Conservation (phyloP, 1,140 invertebrate species). For the Procambarus clarkii region DNA sequence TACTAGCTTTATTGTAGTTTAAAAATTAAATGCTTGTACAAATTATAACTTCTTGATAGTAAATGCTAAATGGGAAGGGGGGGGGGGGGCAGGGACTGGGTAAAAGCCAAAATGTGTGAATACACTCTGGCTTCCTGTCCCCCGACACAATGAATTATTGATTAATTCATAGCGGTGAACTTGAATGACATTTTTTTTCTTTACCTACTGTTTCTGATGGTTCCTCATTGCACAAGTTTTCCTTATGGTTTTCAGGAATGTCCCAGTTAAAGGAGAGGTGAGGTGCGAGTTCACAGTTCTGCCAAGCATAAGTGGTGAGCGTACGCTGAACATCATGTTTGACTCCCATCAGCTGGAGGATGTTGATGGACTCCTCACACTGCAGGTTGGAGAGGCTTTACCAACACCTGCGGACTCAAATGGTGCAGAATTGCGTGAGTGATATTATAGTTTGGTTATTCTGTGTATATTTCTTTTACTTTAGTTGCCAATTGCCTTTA, state of each 20-base stretch:
- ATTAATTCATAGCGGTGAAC: no score
- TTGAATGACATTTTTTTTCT: no score
- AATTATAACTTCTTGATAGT: no score
- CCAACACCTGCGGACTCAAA: neutral
- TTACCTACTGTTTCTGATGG: neutral
- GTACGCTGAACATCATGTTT: slow-evolving; percentile 88
- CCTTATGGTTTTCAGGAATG: slow-evolving; percentile 74
- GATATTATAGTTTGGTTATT: neutral
- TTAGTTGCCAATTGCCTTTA: no score
- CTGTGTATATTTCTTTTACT: no score
- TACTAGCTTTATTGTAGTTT: no score
- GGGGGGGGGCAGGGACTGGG: no score
- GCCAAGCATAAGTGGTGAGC: slow-evolving; percentile 83
- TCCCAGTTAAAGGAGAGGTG: slow-evolving; percentile 81
- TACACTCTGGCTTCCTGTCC: no score
- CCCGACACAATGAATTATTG: no score
- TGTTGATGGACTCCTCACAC: slow-evolving; percentile 84
- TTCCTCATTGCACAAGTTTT: neutral
- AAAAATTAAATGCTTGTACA: no score
- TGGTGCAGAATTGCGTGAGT: neutral
- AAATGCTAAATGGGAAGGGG: no score
- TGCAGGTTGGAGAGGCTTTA: neutral
- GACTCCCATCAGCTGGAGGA: slow-evolving; percentile 87
- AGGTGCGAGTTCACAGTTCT: slow-evolving; percentile 83
- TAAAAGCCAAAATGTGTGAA: no score